These are phyloP conservation scores for Andrena hattorfiana DNA, from an alignment of 2,888 invertebrate species.

Conservation along the genomic window DNA sequence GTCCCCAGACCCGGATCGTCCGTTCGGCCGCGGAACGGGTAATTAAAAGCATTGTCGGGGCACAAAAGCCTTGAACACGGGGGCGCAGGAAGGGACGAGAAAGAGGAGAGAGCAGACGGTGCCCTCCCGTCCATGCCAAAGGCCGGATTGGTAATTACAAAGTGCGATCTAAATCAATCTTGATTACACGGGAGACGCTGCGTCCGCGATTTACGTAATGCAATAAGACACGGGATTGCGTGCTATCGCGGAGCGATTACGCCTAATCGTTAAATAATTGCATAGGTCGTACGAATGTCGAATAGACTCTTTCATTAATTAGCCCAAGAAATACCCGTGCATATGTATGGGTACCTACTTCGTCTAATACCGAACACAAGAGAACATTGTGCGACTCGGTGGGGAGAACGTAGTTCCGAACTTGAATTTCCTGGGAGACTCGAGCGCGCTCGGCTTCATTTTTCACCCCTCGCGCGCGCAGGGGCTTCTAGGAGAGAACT, in stretches of 20 bases:
- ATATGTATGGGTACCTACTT: no score
- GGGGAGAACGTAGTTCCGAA: no score
- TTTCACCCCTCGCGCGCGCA: neutral
- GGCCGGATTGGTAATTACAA: slow-evolving; percentile 64
- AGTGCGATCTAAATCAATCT: slow-evolving; percentile 62
- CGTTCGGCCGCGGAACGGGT: slow-evolving; percentile 40
- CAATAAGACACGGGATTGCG: slow-evolving; percentile 28
- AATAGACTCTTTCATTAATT: no score
- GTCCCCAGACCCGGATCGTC: slow-evolving; percentile 49
- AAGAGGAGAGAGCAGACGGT: slow-evolving; percentile 32
- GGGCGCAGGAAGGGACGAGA: slow-evolving; percentile 24
- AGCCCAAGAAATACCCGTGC: no score
- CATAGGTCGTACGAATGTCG: neutral
- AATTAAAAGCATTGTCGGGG: slow-evolving; percentile 73
- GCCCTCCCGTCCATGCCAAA: slow-evolving; percentile 49
- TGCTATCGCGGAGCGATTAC: slow-evolving; percentile 27
- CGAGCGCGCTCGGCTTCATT: neutral
- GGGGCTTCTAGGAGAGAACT: neutral
- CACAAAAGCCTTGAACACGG: slow-evolving; percentile 52
- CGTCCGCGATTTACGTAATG: slow-evolving; percentile 47
- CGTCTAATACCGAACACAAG: no score
- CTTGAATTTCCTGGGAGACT: no score
- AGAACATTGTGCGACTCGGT: no score
- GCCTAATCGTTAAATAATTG: slow-evolving; percentile 30
- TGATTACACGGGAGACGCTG: slow-evolving; percentile 51